phyloP scores from a whole-genome alignment of 2,888 invertebrate species.

The Lysandra coridon region DNA sequence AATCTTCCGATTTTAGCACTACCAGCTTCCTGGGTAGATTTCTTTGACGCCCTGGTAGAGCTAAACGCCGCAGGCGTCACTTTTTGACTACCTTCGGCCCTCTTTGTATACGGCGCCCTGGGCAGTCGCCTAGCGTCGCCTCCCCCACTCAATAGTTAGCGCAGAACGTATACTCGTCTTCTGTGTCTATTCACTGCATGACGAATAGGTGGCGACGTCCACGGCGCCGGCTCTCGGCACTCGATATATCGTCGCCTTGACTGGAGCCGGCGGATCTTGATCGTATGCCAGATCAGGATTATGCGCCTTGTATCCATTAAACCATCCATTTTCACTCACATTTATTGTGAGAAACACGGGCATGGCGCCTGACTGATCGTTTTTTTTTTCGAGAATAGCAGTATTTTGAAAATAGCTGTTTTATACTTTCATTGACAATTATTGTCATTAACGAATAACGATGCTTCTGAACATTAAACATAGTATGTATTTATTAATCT shows the following conservation, averaged over 20 bases:
- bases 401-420: neutral
- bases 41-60: too few relatives aligned
- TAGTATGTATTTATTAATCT: too few relatives aligned
- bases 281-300: conserved; percentile 21
- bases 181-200: neutral
- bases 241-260: neutral
- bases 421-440: neutral
- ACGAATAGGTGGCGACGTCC: neutral
- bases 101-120: too few relatives aligned
- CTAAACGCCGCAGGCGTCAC: too few relatives aligned
- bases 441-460: neutral
- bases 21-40: too few relatives aligned
- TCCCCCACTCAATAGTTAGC: too few relatives aligned
- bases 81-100: too few relatives aligned
- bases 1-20: too few relatives aligned
- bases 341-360: neutral
- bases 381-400: neutral
- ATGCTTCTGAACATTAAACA: neutral
- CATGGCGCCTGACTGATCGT: neutral
- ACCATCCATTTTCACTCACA: neutral
- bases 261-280: conserved; percentile 14
- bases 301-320: neutral
- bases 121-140: too few relatives aligned
- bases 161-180: neutral
- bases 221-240: neutral